Evolutionary conservation across 2,113 vertebrate genomes (phyloP).

Genomic region (Antigone vipio): DNA sequence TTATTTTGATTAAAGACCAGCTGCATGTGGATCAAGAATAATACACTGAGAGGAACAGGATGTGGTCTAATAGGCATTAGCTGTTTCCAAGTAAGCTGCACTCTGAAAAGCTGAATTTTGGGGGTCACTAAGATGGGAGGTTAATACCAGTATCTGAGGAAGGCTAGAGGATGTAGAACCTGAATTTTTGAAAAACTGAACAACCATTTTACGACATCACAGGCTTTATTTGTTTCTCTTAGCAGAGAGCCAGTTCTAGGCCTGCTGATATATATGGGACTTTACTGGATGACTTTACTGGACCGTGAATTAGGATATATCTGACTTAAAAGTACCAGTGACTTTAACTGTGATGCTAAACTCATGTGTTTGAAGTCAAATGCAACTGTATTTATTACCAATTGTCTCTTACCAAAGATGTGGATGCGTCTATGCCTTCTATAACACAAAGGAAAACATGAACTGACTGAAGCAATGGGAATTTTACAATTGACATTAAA

Average conservation of each 20-base stretch:
- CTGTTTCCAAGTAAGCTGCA: not conserved
- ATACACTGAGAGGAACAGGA: not conserved
- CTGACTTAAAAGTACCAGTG: not conserved
- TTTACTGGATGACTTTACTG: not conserved
- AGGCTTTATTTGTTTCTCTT: not conserved
- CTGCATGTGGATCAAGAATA: not conserved
- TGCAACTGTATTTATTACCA: not conserved
- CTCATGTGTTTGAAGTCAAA: not conserved
- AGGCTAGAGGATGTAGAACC: not conserved
- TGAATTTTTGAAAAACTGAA: not conserved
- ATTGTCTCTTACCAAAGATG: not conserved
- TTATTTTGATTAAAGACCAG: slow-evolving; percentile 45
- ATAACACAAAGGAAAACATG: not conserved
- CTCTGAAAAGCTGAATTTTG: not conserved
- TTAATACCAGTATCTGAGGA: not conserved
- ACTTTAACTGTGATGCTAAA: not conserved
- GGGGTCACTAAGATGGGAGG: not conserved
- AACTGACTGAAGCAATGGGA: not conserved
- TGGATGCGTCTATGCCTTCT: not conserved
- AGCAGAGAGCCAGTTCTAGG: not conserved
- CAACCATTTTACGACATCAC: not conserved
- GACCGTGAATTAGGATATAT: not conserved
- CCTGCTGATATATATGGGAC: not conserved
- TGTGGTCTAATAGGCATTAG: not conserved
- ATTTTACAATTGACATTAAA: not conserved